Conservation (phyloP, 2,797 vertebrate genomes). For the Spinus olivaceus region DNA sequence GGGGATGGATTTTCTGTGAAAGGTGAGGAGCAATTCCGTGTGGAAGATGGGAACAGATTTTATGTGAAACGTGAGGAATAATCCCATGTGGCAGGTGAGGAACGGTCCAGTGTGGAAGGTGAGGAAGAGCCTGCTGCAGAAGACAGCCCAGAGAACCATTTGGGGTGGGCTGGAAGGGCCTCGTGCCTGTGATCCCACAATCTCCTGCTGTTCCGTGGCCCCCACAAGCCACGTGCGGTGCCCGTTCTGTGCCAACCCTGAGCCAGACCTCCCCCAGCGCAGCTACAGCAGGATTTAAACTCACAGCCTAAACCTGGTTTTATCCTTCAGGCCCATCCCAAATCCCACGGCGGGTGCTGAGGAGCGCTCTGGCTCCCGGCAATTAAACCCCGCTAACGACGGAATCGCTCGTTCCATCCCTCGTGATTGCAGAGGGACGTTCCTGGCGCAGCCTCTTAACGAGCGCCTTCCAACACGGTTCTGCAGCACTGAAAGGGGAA, state of each 20-base stretch:
- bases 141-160: neutral
- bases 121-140: neutral
- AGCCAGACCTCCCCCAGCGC: neutral
- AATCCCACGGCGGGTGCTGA: neutral
- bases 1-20: rapidly evolving
- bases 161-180: neutral
- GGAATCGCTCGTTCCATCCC: neutral
- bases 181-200: rapidly evolving
- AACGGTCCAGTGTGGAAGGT: rapidly evolving
- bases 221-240: rapidly evolving
- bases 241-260: rapidly evolving
- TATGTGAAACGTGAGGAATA: neutral
- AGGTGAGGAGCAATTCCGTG: rapidly evolving
- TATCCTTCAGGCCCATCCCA: neutral
- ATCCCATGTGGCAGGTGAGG: no score
- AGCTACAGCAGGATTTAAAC: neutral
- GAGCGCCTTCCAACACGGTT: neutral
- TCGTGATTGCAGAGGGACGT: neutral
- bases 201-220: rapidly evolving
- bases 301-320: neutral
- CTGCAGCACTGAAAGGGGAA: neutral
- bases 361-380: neutral
- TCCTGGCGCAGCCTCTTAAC: conserved; percentile 14
- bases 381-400: conserved; percentile 16
- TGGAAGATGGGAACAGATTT: rapidly evolving